These are phyloP conservation scores for Phaethon lepturus DNA, from an alignment of 2,113 vertebrate genomes.

Conservation along the genomic window DNA sequence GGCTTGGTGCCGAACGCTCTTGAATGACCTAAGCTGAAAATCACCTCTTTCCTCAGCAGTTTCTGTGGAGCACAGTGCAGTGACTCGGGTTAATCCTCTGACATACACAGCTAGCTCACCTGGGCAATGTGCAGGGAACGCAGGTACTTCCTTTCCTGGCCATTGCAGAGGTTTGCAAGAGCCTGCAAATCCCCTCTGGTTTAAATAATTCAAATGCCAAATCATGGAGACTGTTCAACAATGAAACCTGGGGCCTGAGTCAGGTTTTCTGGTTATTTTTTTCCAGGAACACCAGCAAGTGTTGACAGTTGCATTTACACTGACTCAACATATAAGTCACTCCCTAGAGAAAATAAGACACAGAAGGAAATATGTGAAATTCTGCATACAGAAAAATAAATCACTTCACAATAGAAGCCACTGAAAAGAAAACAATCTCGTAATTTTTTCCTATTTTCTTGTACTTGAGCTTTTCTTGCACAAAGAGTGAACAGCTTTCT, in stretches of 20 bases:
- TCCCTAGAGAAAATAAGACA: neutral
- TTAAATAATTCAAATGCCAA: neutral
- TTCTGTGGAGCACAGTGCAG: neutral
- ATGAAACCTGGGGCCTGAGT: neutral
- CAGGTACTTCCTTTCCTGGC: neutral
- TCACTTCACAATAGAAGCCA: neutral
- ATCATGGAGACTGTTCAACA: neutral
- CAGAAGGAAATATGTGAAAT: neutral
- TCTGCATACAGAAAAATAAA: neutral
- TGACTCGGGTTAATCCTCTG: neutral
- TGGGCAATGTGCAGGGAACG: neutral
- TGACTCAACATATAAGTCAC: neutral
- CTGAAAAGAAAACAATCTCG: neutral
- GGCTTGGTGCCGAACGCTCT: fast-evolving
- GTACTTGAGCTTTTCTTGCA: neutral
- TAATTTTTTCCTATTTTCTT: neutral
- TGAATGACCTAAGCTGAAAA: neutral
- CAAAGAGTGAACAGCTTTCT: neutral
- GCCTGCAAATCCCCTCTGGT: neutral
- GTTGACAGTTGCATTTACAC: neutral
- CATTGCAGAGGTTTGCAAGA: neutral
- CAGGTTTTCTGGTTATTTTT: neutral
- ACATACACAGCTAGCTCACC: fast-evolving
- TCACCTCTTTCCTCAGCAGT: neutral
- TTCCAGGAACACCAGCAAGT: neutral